Evolutionary conservation across 2,888 invertebrate genomes (phyloP), one percentile per base, ranked within the genome.

Genomic region (Fabriciana adippe): DNA sequence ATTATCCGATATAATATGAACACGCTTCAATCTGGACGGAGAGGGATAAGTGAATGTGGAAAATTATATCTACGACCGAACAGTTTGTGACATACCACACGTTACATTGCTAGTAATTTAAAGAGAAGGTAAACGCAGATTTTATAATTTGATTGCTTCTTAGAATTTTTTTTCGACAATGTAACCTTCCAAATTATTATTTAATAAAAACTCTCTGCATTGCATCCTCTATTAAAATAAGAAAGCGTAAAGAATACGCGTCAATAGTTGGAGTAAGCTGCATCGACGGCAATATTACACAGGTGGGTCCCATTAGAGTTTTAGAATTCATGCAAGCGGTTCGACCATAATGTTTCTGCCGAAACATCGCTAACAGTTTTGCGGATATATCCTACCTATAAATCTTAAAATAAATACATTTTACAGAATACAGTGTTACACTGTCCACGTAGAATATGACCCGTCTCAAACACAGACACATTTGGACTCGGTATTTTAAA

Each of bases 1-100:
- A 78, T 79, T 79, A 79, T 75, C 81, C 63, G 69, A 69, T 74
- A 72, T 68, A 76, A 85, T 83, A 88, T 90, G 90, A 91, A 90
- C 90, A 92, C 90, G 85, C 82, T 83, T 88, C 74, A 76, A 85
- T 77, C 84, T 91, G 91, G 92, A 91, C 91, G 91, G 91, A 91
- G 85, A 87, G 87, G 89, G 86, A 85, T 84, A 80, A 84, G 82
- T 84, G 81, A 82, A 76, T 77, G 79, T 81, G 73, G 74, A 78
- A 84, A 83, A 75, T 78, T 74, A 75, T 76, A 75, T 74, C 31
- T 14, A 18, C 15, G 45, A 26, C 26, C 18, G 5, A 62, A 55
- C 8, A 15, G 26, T 41, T 51, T 18, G 51, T 35, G 59, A 48
- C 55, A 11, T 14, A 53, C 41, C 62, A 45, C 26, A 53, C 47